A percentile compares a stretch with the other conserved stretches of the same genome.
Evolutionary conservation across 2,888 invertebrate genomes (phyloP).

Genomic region (Catocala sponsa): DNA sequence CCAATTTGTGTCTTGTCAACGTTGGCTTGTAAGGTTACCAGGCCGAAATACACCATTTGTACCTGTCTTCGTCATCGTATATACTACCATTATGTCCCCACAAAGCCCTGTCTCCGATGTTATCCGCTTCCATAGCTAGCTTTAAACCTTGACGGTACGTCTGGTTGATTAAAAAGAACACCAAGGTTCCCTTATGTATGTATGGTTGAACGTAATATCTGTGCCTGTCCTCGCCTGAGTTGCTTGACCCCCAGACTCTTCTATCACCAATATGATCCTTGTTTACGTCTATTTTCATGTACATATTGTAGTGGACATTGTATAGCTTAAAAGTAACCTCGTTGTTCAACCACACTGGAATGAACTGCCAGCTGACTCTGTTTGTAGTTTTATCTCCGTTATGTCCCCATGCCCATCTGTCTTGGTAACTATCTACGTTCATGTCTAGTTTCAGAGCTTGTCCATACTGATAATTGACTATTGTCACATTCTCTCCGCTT

Average conservation of each 20-base stretch:
- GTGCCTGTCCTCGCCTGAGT: slow-evolving; percentile 35
- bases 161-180: slow-evolving; percentile 55
- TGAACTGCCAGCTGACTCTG: slow-evolving; percentile 55
- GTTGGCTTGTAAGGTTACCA: too few relatives aligned
- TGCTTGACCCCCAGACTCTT: slow-evolving; percentile 45
- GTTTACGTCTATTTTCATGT: slow-evolving; percentile 51
- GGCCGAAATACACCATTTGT: too few relatives aligned
- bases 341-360: slow-evolving; percentile 49
- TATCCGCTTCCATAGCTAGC: slow-evolving; percentile 36
- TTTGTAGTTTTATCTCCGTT: slow-evolving; percentile 36
- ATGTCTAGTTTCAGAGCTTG: slow-evolving; percentile 52
- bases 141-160: slow-evolving; percentile 53
- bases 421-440: slow-evolving; percentile 23
- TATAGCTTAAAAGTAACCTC: slow-evolving; percentile 54
- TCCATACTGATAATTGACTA: slow-evolving; percentile 48
- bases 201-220: slow-evolving; percentile 54
- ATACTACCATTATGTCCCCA: too few relatives aligned
- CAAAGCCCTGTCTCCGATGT: slow-evolving; percentile 30
- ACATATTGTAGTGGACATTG: slow-evolving; percentile 49
- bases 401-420: slow-evolving; percentile 53
- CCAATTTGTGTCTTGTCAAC: too few relatives aligned
- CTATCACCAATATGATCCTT: slow-evolving; percentile 47
- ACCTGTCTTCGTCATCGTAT: too few relatives aligned
- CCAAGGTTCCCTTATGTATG: slow-evolving; percentile 38
- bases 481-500: slow-evolving; percentile 44